phyloP scores from a whole-genome alignment of 2,888 invertebrate genomes.

The Falcaria lacertinaria region DNA sequence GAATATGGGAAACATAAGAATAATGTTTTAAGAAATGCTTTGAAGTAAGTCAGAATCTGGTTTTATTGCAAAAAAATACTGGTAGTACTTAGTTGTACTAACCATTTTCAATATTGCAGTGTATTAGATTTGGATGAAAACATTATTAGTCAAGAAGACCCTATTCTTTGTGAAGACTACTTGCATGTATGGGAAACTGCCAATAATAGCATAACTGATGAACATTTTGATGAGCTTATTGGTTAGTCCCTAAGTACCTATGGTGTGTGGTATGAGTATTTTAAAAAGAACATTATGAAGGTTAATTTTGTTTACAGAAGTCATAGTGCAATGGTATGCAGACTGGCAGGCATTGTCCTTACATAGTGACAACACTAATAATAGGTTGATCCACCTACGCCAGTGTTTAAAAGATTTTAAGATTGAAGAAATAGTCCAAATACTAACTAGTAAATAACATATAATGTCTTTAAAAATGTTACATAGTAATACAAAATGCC shows the following conservation, averaged over 20 bases:
- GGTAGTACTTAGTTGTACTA: too few relatives aligned
- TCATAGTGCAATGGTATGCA: conserved; percentile 55
- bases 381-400: conserved; percentile 33
- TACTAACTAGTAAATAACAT: conserved; percentile 36
- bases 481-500: too few relatives aligned
- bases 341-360: conserved; percentile 52
- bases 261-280: too few relatives aligned
- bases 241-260: conserved; percentile 40
- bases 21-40: conserved; percentile 44
- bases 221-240: conserved; percentile 48
- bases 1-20: conserved; percentile 51
- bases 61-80: too few relatives aligned
- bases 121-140: conserved; percentile 53
- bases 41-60: conserved; percentile 42
- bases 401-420: conserved; percentile 40
- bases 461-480: too few relatives aligned
- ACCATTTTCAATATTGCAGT: conserved; percentile 33
- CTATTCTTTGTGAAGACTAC: conserved; percentile 58
- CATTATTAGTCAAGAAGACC: conserved; percentile 37
- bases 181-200: conserved; percentile 37
- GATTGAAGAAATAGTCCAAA: conserved; percentile 36
- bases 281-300: too few relatives aligned
- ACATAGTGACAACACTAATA: conserved; percentile 31
- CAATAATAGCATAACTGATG: conserved; percentile 30
- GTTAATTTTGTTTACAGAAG: conserved; percentile 45